Evolutionary conservation across 2,797 vertebrate species (phyloP).

Genomic region (Gorsachius magnificus): DNA sequence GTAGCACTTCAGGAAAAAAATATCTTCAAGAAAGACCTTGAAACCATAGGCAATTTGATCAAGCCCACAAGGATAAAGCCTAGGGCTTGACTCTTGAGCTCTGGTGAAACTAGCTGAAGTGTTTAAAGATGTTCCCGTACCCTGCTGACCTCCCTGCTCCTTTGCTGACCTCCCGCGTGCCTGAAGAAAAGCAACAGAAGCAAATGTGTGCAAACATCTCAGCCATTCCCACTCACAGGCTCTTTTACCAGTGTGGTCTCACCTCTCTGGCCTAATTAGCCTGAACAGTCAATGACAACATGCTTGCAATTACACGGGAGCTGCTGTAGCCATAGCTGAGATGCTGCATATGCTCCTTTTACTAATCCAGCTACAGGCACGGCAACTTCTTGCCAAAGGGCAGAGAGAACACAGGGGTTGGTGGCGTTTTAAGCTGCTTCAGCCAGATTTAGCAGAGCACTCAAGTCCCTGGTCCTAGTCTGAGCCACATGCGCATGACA

Average conservation of each 20-base stretch:
- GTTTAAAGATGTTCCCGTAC: neutral
- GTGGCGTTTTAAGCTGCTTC: neutral
- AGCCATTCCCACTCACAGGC: neutral
- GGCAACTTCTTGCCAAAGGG: neutral
- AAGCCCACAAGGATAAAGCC: neutral
- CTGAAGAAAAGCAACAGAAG: neutral
- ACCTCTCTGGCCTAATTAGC: neutral
- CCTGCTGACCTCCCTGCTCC: neutral
- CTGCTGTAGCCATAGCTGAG: neutral
- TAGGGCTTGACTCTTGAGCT: neutral
- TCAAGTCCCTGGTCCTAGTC: neutral
- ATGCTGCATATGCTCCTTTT: neutral
- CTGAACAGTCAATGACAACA: neutral
- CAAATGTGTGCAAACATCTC: neutral
- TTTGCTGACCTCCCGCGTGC: accelerated
- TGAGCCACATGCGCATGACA: accelerated
- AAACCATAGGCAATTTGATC: neutral
- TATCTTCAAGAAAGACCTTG: neutral
- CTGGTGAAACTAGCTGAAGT: neutral
- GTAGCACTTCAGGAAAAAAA: neutral
- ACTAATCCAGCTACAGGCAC: accelerated
- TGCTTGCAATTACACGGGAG: neutral
- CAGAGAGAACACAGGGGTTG: neutral
- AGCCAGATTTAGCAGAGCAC: neutral
- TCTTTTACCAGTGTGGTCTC: neutral